Evolutionary conservation across 2,888 invertebrate genomes (phyloP), one percentile per base, ranked within the genome.

Genomic region (Cerastis leucographa): DNA sequence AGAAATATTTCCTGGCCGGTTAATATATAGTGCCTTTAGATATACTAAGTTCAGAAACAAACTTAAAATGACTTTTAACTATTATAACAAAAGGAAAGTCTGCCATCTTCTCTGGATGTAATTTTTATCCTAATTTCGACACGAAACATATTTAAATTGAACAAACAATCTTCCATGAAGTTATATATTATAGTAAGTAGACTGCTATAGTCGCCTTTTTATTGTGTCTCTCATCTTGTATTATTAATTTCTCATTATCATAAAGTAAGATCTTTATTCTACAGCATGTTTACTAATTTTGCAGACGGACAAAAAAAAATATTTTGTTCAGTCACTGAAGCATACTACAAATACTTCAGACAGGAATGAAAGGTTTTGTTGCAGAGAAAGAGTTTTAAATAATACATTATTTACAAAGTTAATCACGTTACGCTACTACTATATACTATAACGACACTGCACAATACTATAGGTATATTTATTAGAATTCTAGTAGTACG

Each of bases 251-350:
- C n/a, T 51, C 56, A 67, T 68, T 76, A 80, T 71, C 80, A 49
- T 71, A 65, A 68, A 76, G 61, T 68, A 65, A 68, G 54, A 84
- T 81, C 85, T 80, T 71, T 59, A 67, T 69, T 65, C 51, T 70
- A 59, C 59, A 54, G 22, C 59, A 54, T 40, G 35, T 62, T 65
- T 69, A 59, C 65, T 66, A 29, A 59, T 69, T 67, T 78, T 84
- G 54, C 59, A 72, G 64, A 54, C 42, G 17, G n/a, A 62, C 46
- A 77, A 77, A n/a, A n/a, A n/a, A n/a, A n/a, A 85, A 83, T 85
- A 71, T 0, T 35, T 0, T 61, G 65, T 78, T 81, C 64, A 72
- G 14, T 72, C 64, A 64, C 49, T 76, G 71, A 54, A 81, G 44
- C 71, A 76, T 54, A 17, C n/a, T 62, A 68, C 35, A 44, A 44